Evolutionary conservation across 2,888 invertebrate genomes (phyloP).

Genomic region (Barypeithes pellucidus): DNA sequence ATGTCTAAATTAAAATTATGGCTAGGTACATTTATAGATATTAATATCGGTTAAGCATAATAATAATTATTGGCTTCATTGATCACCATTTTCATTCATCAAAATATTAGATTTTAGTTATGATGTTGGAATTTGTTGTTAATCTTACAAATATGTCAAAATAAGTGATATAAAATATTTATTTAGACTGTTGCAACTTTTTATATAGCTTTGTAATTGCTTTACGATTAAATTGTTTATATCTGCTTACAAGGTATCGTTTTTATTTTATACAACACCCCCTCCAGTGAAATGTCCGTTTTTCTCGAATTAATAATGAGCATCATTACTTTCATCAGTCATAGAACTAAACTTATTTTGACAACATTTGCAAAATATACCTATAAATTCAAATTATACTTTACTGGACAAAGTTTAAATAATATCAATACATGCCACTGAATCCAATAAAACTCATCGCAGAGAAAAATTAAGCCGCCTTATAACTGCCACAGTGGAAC

Average conservation of each 20-base stretch:
- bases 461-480: no score
- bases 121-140: constrained; percentile 28
- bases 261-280: constrained; percentile 10
- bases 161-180: constrained; percentile 50
- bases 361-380: no score
- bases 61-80: constrained; percentile 18
- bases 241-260: constrained; percentile 57
- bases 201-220: constrained; percentile 68
- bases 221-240: constrained; percentile 65
- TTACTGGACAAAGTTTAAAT: no score
- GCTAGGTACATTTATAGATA: constrained; percentile 23
- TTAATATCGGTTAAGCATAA: constrained; percentile 16
- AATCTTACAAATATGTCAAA: constrained; percentile 33
- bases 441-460: no score
- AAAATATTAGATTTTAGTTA: constrained; percentile 27
- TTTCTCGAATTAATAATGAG: no score
- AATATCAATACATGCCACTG: no score
- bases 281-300: neutral
- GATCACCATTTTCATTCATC: constrained; percentile 33
- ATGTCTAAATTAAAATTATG: constrained; percentile 10
- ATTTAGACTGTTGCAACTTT: constrained; percentile 67
- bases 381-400: no score
- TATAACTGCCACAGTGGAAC: no score
- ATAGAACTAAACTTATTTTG: no score
- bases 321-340: no score